Conservation (phyloP, 2,888 invertebrate species). For the Drosophila nr. medialis region DNA sequence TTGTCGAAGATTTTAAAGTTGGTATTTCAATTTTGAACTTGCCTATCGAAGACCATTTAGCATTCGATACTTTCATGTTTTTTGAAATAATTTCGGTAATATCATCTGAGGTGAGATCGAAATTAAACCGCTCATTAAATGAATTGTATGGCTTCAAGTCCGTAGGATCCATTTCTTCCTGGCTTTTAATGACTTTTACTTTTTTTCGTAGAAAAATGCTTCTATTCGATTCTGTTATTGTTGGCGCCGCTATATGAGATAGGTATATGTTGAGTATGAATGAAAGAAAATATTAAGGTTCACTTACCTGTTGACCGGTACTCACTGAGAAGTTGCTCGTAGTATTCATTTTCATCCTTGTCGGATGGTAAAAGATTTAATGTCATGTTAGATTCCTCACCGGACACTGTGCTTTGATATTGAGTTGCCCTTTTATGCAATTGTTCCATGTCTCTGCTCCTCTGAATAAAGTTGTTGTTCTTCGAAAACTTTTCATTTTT, state of each 20-base stretch:
- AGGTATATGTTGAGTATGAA: not conserved
- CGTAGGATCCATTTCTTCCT: not conserved
- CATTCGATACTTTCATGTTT: constrained; percentile 82
- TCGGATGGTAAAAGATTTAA: constrained; percentile 38
- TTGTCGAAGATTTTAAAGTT: constrained; percentile 66
- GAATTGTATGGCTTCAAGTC: constrained; percentile 82
- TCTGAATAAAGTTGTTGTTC: constrained; percentile 77
- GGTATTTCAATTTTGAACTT: constrained; percentile 88
- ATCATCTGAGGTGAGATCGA: constrained; percentile 88
- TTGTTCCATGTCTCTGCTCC: constrained; percentile 81
- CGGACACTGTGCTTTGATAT: constrained; percentile 54
- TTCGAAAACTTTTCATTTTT: constrained; percentile 56
- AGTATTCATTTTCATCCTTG: constrained; percentile 53
- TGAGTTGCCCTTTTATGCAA: constrained; percentile 62
- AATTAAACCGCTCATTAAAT: constrained; percentile 89
- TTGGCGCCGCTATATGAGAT: constrained; percentile 19
- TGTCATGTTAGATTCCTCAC: constrained; percentile 20
- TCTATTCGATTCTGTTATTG: not conserved
- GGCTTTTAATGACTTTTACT: constrained; percentile 2
- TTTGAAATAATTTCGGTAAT: constrained; percentile 86
- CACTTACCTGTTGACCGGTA: constrained; percentile 43
- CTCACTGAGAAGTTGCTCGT: constrained; percentile 59
- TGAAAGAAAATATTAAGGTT: constrained; percentile 41
- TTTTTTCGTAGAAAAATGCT: not conserved
- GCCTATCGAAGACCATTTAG: constrained; percentile 88